These are phyloP conservation scores for Drosophila pegasa DNA, from an alignment of 2,888 invertebrate genomes.

Conservation along the genomic window DNA sequence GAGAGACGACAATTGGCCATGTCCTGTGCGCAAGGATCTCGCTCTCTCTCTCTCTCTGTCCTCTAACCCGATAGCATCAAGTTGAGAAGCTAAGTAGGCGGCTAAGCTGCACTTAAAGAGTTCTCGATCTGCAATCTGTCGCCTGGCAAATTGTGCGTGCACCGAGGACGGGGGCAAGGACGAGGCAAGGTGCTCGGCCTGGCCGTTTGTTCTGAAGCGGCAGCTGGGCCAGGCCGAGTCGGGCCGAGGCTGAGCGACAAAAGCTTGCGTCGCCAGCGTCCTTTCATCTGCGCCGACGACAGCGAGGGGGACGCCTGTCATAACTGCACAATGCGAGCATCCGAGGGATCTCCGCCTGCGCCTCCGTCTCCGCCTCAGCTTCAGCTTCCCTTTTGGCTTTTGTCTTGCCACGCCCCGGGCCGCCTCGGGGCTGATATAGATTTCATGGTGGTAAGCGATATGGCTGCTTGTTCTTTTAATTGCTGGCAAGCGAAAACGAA, in stretches of 20 bases:
- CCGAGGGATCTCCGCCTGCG: conserved; percentile 30
- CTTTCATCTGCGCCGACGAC: conserved; percentile 43
- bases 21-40: conserved; percentile 27
- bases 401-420: conserved; percentile 23
- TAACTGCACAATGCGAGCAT: conserved; percentile 68
- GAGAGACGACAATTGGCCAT: conserved; percentile 30
- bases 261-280: conserved; percentile 35
- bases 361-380: conserved; percentile 31
- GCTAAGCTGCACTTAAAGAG: conserved; percentile 46
- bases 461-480: conserved; percentile 81
- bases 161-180: neutral
- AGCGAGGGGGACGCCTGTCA: conserved; percentile 81
- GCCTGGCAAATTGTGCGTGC: conserved; percentile 52
- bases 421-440: conserved; percentile 57
- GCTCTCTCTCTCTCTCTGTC: neutral
- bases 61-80: conserved; percentile 50
- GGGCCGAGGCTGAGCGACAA: conserved; percentile 30
- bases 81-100: conserved; percentile 70
- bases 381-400: conserved; percentile 58
- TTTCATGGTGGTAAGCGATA: conserved; percentile 79
- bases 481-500: conserved; percentile 72
- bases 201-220: conserved; percentile 3
- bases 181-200: conserved; percentile 11
- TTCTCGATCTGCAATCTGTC: conserved; percentile 31
- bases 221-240: conserved; percentile 30